Evolutionary conservation across 2,797 vertebrate genomes (phyloP), one percentile per base, ranked within the genome.

Genomic region (Megalops cyprinoides): DNA sequence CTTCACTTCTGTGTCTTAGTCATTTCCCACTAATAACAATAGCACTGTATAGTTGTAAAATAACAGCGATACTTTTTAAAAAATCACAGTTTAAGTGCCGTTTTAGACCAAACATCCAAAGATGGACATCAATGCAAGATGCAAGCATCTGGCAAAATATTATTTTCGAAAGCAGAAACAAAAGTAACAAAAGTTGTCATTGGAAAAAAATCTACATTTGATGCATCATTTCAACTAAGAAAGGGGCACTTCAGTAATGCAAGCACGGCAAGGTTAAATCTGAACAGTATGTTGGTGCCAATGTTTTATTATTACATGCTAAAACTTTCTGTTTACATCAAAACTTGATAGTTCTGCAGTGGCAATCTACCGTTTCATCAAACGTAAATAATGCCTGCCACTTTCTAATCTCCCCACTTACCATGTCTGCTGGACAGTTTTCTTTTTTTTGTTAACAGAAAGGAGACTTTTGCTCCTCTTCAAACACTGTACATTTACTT

Each of bases 1-100:
- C 46, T 74, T 49, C 71, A 74, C 71, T 31, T 74, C 71, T n/a
- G 71, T 48, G n/a, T 74, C 42, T 10, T 48, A 25, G 46, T 48
- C 42, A 74, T 48, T 74, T 74, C 69, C 58, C 55, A n/a, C 23
- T 23, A 18, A 56, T 56, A 28, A 28, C 56, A 60, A 28, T 65
- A 65, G 60, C 18, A 53, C 51, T 53, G 51, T 14, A 12, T n/a
- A n/a, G n/a, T 15, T 53, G 51, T 53, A 53, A 53, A 53, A 53
- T 53, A 2, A 18, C 12, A 34, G 34, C 31, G 37, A 65, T 65
- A 37, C 60, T 18, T 60, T 25, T 8, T 25, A 60, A 25, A 62
- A 62, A 12, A 31, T 14, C n/a, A n/a, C n/a, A n/a, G n/a, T n/a
- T n/a, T 62, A 31, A 31, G 1, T 3, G 3, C 12, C 37, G 37